Base-by-base conservation (phyloP, 2,888 invertebrate species). In the Microctonus brassicae region DNA sequence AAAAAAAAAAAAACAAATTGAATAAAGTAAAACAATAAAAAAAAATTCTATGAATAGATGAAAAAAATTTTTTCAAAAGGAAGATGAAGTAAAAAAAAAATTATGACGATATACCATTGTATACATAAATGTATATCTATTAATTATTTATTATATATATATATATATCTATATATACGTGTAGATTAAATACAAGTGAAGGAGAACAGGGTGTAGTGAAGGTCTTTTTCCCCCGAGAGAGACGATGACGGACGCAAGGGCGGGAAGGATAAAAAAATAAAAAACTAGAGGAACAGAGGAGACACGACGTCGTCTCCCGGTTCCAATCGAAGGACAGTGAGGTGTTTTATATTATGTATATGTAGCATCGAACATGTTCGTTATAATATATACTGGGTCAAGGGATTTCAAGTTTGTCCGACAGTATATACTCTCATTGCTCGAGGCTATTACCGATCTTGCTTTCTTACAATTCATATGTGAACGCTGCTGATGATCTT, bases 371-470 rank as follows among this genome's bases (percentile, higher is more conserved):
- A 55, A 66, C 57, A 66, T 66, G 66, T 70, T 47, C 60, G 61
- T 60, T 72, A 76, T 70, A 63, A 68, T 75, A 69, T 76, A 75
- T 76, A 76, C 75, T 76, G 75, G 76, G 76, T 76, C 76, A 76
- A 76, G 76, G 76, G 76, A 76, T 76, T 75, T 76, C 75, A 73
- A 73, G 72, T 76, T 73, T 76, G 73, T 68, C 69, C 66, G 72
- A 63, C 70, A 52, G 55, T 61, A 47, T 68, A 73, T 47, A 47
- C 67, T 68, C 69, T 64, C 61, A 67, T 68, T 66, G 76, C 76
- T 73, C 47, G 67, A 53, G 76, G 76, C 74, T 33, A n/a, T 22
- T 24, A n/a, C 47, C 47, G 47, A 6, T 62, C 26, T 61, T 62
- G 33, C 52, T 69, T 53, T 61, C 57, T 24, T 58, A 7, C n/a